phyloP scores from a whole-genome alignment of 2,888 invertebrate species.

The Adelognathus sp. region DNA sequence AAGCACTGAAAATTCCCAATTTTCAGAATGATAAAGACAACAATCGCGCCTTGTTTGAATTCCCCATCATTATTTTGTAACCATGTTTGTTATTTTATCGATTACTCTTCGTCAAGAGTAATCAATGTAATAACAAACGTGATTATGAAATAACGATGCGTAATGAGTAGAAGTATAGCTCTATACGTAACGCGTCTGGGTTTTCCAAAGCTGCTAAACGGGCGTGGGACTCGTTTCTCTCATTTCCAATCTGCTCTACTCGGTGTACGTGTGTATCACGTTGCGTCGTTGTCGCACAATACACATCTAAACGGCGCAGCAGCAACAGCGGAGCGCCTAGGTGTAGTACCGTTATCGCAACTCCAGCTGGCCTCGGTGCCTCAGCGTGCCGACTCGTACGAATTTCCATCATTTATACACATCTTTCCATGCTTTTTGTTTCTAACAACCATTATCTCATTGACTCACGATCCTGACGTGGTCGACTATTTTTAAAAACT shows the following conservation, averaged over 20 bases:
- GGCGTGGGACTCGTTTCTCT: slow-evolving; percentile 46
- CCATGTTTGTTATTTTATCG: no score
- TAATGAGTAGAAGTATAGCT: neutral
- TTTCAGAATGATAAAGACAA: no score
- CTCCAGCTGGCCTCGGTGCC: slow-evolving; percentile 40
- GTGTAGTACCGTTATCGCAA: slow-evolving; percentile 54
- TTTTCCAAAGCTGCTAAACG: slow-evolving; percentile 41
- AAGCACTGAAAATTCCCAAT: no score
- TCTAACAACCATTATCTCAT: slow-evolving; percentile 24
- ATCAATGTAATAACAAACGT: no score
- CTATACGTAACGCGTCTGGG: neutral
- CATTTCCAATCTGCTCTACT: slow-evolving; percentile 37
- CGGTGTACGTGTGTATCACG: neutral
- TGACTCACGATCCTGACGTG: slow-evolving; percentile 4
- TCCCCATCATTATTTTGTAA: no score
- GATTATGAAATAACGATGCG: no score
- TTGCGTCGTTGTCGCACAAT: slow-evolving; percentile 28
- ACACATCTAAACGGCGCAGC: neutral
- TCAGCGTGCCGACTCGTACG: slow-evolving; percentile 25
- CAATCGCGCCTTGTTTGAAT: no score
- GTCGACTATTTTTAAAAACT: slow-evolving; percentile 4
- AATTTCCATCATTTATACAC: slow-evolving; percentile 51
- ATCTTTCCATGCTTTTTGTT: neutral
- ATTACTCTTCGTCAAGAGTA: no score
- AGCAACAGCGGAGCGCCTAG: slow-evolving; percentile 4